phyloP scores from a whole-genome alignment of 2,113 vertebrate genomes.

The Malurus alboscapulatus region DNA sequence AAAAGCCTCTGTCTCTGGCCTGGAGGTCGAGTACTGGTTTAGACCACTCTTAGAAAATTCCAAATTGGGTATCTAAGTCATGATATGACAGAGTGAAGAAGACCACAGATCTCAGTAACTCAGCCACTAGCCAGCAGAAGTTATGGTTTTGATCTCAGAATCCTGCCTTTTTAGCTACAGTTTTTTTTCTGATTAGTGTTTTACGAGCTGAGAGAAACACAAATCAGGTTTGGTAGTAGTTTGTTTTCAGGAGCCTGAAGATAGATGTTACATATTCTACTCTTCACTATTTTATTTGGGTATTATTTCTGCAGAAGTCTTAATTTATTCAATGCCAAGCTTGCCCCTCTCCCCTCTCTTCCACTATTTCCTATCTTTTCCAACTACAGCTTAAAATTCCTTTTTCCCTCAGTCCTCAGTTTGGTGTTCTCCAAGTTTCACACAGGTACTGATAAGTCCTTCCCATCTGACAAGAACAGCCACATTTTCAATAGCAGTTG shows the following conservation, averaged over 20 bases:
- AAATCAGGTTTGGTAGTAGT: neutral
- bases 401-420: neutral
- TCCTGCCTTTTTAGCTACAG: neutral
- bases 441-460: neutral
- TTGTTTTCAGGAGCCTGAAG: neutral
- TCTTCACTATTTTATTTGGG: neutral
- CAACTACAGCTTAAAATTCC: neutral
- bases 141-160: neutral
- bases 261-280: neutral
- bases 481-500: neutral
- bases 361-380: neutral
- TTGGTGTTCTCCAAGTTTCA: neutral
- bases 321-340: neutral
- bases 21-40: neutral
- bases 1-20: neutral
- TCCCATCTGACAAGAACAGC: neutral
- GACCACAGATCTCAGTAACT: neutral
- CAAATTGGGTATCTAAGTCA: neutral
- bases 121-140: neutral
- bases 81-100: neutral
- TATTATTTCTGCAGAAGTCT: neutral
- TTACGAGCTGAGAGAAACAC: neutral
- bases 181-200: neutral
- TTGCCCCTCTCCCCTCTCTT: neutral
- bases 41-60: neutral